Conservation (phyloP, 2,888 invertebrate genomes). For the Phymatocera aterrima region DNA sequence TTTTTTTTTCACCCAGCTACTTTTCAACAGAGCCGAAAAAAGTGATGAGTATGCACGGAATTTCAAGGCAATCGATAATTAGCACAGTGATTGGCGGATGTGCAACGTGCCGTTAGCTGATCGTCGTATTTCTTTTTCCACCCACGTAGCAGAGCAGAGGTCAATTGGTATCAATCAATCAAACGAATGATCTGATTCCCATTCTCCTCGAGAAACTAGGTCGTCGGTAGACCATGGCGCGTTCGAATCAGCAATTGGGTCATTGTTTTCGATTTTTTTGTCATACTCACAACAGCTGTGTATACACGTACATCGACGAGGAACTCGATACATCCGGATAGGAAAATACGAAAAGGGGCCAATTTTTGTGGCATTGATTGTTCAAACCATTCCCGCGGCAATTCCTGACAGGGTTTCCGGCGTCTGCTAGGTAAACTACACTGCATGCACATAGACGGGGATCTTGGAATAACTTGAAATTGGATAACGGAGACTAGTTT, state of each 20-base stretch:
- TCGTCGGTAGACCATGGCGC: not conserved
- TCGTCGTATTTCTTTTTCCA: not conserved
- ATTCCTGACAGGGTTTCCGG: not conserved
- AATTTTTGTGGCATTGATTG: not conserved
- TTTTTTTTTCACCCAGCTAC: constrained; percentile 8
- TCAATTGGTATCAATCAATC: not conserved
- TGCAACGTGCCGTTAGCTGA: not conserved
- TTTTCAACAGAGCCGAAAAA: not conserved
- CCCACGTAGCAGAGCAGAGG: not conserved
- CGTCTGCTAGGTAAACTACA: no score
- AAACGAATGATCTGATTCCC: not conserved
- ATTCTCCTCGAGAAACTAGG: not conserved
- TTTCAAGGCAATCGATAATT: constrained; percentile 14
- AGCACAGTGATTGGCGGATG: not conserved
- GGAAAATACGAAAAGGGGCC: not conserved
- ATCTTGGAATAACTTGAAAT: constrained; percentile 12
- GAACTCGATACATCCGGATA: not conserved
- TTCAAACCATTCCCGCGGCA: not conserved
- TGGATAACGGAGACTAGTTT: constrained; percentile 16
- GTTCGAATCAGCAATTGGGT: not conserved
- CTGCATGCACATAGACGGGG: not conserved
- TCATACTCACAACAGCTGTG: no score
- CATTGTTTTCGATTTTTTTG: not conserved
- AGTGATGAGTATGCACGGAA: constrained; percentile 23
- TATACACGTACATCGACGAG: no score